These are phyloP conservation scores for Corythaeola cristata DNA, from an alignment of 2,113 vertebrate species.

Conservation along the genomic window DNA sequence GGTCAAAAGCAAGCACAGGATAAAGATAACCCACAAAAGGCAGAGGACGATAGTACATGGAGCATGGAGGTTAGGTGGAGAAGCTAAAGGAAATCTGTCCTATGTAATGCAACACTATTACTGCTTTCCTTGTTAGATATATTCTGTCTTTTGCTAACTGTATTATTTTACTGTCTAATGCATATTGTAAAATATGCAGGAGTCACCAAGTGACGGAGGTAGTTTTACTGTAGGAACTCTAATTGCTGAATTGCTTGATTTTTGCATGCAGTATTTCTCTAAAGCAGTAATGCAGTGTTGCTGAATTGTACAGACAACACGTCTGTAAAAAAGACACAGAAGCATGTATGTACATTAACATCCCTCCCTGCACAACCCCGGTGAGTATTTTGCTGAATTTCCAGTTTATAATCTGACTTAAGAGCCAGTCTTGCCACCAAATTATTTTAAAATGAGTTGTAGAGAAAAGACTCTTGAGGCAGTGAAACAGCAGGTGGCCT, in stretches of 20 bases:
- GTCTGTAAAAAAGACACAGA: neutral
- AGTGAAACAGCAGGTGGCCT: conserved; percentile 60
- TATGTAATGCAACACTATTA: neutral
- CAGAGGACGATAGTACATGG: neutral
- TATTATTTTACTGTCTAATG: neutral
- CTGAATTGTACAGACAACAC: neutral
- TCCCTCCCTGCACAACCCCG: neutral
- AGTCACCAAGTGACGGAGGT: neutral
- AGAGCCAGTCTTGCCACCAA: neutral
- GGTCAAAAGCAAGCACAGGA: neutral
- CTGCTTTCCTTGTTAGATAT: neutral
- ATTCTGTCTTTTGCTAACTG: neutral
- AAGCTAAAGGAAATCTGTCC: neutral
- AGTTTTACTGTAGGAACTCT: neutral
- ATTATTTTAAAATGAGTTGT: conserved; percentile 58
- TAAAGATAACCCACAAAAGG: neutral
- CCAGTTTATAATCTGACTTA: conserved; percentile 8
- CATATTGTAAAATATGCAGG: neutral
- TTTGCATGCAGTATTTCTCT: neutral
- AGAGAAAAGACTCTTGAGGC: conserved; percentile 37
- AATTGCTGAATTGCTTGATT: neutral
- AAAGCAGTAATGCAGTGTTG: neutral
- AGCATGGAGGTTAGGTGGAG: neutral
- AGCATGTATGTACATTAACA: neutral
- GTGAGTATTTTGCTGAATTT: neutral